Evolutionary conservation across 2,113 vertebrate species (phyloP).

Genomic region (Gavialis gangeticus): DNA sequence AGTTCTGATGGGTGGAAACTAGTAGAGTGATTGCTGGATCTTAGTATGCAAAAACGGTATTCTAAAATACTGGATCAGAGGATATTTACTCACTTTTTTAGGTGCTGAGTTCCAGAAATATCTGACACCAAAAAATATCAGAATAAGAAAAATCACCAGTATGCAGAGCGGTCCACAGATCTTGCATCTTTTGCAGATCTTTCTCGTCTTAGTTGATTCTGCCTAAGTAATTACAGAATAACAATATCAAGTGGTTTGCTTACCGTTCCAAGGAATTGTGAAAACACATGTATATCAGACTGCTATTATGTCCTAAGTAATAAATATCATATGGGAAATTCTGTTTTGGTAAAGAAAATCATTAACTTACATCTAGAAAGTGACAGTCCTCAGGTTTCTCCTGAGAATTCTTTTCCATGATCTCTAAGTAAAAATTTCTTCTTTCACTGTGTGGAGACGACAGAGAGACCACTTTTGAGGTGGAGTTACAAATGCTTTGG

Average conservation of each 20-base stretch:
- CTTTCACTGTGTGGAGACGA: slow-evolving; percentile 31
- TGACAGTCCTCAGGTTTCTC: slow-evolving; percentile 63
- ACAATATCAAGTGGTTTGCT: not conserved
- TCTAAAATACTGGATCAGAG: not conserved
- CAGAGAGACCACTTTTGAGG: slow-evolving; percentile 68
- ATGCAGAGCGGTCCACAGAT: slow-evolving; percentile 73
- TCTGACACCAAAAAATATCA: slow-evolving; percentile 76
- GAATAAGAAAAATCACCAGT: slow-evolving; percentile 71
- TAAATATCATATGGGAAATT: not conserved
- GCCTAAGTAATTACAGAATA: slow-evolving; percentile 67
- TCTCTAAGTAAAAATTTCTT: slow-evolving; percentile 41
- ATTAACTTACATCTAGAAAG: slow-evolving; percentile 78
- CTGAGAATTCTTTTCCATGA: slow-evolving; percentile 76
- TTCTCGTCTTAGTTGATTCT: slow-evolving; percentile 71
- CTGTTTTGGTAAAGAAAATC: slow-evolving; percentile 9
- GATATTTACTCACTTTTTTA: slow-evolving; percentile 80
- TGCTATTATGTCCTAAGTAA: not conserved
- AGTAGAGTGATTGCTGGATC: not conserved
- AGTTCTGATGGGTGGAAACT: not conserved
- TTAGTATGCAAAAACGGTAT: not conserved
- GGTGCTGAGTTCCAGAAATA: slow-evolving; percentile 77
- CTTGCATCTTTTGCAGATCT: slow-evolving; percentile 73
- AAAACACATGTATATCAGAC: not conserved
- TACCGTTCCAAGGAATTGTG: not conserved
- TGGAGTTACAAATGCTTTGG: slow-evolving; percentile 68